Evolutionary conservation across 2,888 invertebrate species (phyloP), one percentile per base, ranked within the genome.

Genomic region (Amblyjoppa proteus): DNA sequence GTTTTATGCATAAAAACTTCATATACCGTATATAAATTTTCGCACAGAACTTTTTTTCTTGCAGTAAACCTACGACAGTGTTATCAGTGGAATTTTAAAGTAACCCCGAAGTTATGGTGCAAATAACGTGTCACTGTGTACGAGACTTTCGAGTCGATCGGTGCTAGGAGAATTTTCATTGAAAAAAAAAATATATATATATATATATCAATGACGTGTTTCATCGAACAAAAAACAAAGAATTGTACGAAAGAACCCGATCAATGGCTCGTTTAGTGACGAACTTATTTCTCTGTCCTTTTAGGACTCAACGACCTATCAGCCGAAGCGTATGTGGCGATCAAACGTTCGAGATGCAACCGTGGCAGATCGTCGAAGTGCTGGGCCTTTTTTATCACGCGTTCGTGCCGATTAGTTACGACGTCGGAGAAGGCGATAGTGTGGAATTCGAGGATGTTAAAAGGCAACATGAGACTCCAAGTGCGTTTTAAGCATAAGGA

Each of bases 391-490:
- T 89, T 25, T 92, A 91, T 87, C 91, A 91, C 71, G 92, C 92
- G 51, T 92, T 92, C 83, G 83, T 92, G 25, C 91, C 91, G 53
- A 71, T 85, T 58, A 87, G 84, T 69, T 87, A 87, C 7, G 11
- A 56, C 13, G 11, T 16, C 9, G 74, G 83, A 70, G 69, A 68
- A 16, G 0, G n/a, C 0, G 66, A 51, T 1, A 41, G 45, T 13
- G 7, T 56, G 0, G 74, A 82, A 0, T 5, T 7, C 0, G 64
- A 53, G 28, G 81, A 71, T 16, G 31, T 61, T 4, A 66, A 71
- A 92, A n/a, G 91, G 93, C 0, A 93, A 93, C 71, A 89, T 93
- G 87, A 90, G 91, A n/a, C 88, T 92, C 0, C 93, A 93, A 79
- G 89, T 93, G 4, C 87, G 92, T 1, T 93, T 92, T 81, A 92